Percentiles rank a stretch among this genome's conserved stretches.
Evolutionary conservation across 2,888 invertebrate genomes (phyloP).

Genomic region (Germaria angustata): DNA sequence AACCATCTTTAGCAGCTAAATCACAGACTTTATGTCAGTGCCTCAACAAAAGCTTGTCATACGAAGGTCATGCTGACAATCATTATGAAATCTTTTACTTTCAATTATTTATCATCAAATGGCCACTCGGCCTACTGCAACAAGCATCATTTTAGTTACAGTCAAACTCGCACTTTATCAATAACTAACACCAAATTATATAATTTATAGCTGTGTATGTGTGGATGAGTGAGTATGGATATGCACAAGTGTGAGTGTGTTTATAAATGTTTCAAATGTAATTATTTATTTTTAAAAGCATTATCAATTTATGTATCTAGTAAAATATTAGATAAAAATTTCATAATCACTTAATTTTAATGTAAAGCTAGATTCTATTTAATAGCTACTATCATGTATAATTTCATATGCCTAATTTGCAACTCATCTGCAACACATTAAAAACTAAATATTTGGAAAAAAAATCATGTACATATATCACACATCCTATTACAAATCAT

Average conservation of each 20-base stretch:
- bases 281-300: neutral
- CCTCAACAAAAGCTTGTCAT: no score
- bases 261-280: no score
- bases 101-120: no score
- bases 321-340: conserved; percentile 1
- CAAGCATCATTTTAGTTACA: no score
- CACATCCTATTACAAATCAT: neutral
- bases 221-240: neutral
- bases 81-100: no score
- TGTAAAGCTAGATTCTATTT: neutral
- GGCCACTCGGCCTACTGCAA: no score
- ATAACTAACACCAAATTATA: neutral
- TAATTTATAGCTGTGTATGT: neutral
- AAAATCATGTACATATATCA: neutral
- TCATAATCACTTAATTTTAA: neutral
- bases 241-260: neutral
- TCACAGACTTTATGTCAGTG: no score
- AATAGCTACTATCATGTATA: neutral
- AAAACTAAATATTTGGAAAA: neutral
- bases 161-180: neutral
- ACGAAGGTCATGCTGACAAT: no score
- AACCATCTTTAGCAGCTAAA: no score
- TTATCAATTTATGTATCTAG: neutral
- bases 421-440: conserved; percentile 5
- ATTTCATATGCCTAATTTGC: conserved; percentile 42